These are phyloP conservation scores for Eulithis prunata DNA, from an alignment of 2,888 invertebrate species.

Conservation along the genomic window DNA sequence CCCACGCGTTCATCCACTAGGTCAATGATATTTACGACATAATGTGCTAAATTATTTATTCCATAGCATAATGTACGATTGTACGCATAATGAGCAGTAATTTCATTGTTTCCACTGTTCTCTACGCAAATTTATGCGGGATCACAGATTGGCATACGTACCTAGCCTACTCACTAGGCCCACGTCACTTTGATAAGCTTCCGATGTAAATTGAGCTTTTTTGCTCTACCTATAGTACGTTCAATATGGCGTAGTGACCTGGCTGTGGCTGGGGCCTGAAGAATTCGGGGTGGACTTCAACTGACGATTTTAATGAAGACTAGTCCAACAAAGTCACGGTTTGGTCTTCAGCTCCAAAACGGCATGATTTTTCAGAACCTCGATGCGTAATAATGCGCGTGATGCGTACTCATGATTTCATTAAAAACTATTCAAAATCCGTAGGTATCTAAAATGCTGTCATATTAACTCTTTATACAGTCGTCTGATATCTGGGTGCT, in stretches of 20 bases:
- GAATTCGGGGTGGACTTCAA: too few species aligned
- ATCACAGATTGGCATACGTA: constrained; percentile 51
- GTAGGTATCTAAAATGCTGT: too few species aligned
- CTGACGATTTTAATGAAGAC: too few species aligned
- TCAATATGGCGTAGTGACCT: background rate
- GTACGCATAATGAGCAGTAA: constrained; percentile 54
- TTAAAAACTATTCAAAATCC: too few species aligned
- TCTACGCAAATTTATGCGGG: constrained; percentile 62
- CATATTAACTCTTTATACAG: too few species aligned
- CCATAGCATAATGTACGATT: constrained; percentile 23
- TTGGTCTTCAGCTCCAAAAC: too few species aligned
- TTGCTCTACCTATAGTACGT: background rate
- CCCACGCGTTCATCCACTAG: constrained; percentile 33
- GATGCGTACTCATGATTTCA: too few species aligned
- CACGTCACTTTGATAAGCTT: constrained; percentile 1
- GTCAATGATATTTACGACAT: constrained; percentile 42
- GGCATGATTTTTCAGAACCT: too few species aligned
- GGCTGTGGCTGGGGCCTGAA: too few species aligned
- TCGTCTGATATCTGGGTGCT: background rate
- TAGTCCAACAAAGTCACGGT: too few species aligned
- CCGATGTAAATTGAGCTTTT: background rate
- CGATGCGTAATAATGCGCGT: too few species aligned
- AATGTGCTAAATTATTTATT: constrained; percentile 39
- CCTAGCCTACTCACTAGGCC: constrained; percentile 21
- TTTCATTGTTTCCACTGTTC: constrained; percentile 63